phyloP scores from a whole-genome alignment of 2,797 vertebrate species.

The Phrynocephalus guinanensis region DNA sequence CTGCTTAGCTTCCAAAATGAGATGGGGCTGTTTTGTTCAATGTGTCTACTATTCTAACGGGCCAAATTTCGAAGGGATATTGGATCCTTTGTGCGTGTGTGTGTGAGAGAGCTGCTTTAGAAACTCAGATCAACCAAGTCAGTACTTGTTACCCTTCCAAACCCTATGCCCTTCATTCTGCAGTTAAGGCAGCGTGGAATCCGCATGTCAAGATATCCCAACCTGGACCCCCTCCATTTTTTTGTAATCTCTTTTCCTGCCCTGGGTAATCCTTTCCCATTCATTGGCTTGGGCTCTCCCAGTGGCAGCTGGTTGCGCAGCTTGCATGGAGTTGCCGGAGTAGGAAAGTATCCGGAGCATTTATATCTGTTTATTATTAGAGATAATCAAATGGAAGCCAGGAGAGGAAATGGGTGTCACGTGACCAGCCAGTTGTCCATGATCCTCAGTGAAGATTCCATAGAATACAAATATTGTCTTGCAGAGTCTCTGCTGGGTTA shows the following conservation, averaged over 20 bases:
- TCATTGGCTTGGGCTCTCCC: rapidly evolving
- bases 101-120: too few species aligned
- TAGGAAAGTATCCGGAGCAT: conserved; percentile 39
- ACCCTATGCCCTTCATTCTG: neutral
- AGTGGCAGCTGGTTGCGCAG: conserved; percentile 15
- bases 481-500: neutral
- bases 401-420: neutral
- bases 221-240: too few species aligned
- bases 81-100: too few species aligned
- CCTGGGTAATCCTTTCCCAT: neutral
- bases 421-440: neutral
- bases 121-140: neutral
- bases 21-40: too few species aligned
- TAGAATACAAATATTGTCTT: neutral
- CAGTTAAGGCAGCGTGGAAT: neutral
- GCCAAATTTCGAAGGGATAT: too few species aligned
- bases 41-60: too few species aligned
- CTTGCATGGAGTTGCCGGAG: neutral
- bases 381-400: conserved; percentile 33
- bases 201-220: neutral
- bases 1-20: too few species aligned
- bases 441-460: neutral
- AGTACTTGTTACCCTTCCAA: neutral
- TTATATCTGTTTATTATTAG: conserved; percentile 42
- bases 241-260: too few species aligned